Evolutionary conservation across 2,113 vertebrate genomes (phyloP).

Genomic region (Trinectes maculatus): DNA sequence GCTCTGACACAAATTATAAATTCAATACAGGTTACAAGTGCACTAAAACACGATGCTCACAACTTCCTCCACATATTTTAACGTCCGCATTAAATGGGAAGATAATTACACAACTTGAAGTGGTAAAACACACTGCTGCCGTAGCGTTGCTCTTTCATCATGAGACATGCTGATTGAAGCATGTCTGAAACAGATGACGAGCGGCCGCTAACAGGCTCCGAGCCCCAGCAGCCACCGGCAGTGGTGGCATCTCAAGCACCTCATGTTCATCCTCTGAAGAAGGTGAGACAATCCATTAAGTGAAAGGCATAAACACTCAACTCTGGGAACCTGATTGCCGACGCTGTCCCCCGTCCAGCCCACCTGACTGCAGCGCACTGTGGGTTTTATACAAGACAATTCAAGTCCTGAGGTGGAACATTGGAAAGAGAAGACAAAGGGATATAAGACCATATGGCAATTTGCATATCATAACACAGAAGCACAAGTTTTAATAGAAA

Average conservation of each 20-base stretch:
- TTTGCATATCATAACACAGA: constrained; percentile 52
- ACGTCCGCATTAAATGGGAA: constrained; percentile 65
- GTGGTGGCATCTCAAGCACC: constrained; percentile 79
- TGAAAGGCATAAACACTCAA: constrained; percentile 80
- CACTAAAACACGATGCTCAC: constrained; percentile 47
- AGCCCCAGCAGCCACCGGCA: constrained; percentile 73
- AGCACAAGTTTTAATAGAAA: constrained; percentile 44
- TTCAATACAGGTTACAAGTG: constrained; percentile 54
- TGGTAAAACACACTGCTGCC: constrained; percentile 53
- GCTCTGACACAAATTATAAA: constrained; percentile 41
- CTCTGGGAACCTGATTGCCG: constrained; percentile 71
- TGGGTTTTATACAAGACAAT: constrained; percentile 72
- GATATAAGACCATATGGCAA: constrained; percentile 61
- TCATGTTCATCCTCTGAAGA: constrained; percentile 77
- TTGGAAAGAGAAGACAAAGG: constrained; percentile 73
- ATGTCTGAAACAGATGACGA: constrained; percentile 71
- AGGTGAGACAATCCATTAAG: constrained; percentile 81
- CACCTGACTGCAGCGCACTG: constrained; percentile 73
- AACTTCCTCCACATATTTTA: constrained; percentile 56
- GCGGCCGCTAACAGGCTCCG: constrained; percentile 59
- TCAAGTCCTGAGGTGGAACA: constrained; percentile 76
- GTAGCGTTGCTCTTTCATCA: constrained; percentile 65
- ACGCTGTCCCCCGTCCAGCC: constrained; percentile 68
- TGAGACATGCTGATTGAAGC: constrained; percentile 70
- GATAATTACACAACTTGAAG: constrained; percentile 66